phyloP scores from a whole-genome alignment of 2,113 vertebrate species.

The Astatotilapia flaviijosephi region DNA sequence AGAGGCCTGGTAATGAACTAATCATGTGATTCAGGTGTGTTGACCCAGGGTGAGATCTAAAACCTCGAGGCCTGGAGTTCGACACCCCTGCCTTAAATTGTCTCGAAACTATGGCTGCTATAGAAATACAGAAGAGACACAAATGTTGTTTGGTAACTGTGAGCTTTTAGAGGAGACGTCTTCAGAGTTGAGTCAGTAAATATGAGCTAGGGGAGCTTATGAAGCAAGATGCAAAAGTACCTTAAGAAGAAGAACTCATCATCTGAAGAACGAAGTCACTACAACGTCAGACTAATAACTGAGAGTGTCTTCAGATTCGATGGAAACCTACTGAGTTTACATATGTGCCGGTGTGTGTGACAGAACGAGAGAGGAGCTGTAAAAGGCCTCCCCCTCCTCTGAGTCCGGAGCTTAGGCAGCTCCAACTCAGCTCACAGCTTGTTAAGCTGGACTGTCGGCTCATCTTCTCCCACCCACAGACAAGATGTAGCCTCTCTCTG shows the following conservation, averaged over 20 bases:
- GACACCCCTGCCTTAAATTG: background rate
- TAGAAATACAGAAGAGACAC: background rate
- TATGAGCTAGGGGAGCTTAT: background rate
- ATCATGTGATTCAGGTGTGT: background rate
- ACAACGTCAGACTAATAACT: background rate
- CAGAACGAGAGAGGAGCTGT: background rate
- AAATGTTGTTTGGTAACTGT: background rate
- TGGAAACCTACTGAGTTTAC: background rate
- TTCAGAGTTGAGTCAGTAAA: background rate
- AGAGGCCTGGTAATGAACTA: background rate
- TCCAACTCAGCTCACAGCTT: slow-evolving; percentile 30
- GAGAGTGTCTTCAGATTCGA: background rate
- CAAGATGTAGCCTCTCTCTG: slow-evolving; percentile 29
- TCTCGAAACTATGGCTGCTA: background rate
- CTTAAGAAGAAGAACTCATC: background rate
- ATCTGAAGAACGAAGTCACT: background rate
- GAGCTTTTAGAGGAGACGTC: background rate
- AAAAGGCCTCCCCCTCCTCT: background rate
- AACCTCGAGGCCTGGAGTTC: background rate
- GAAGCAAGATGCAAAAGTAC: background rate
- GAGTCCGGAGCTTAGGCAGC: background rate
- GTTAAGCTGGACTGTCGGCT: slow-evolving; percentile 21
- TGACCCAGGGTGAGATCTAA: background rate
- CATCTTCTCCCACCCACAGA: slow-evolving; percentile 38
- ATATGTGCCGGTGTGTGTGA: background rate